Conservation (phyloP, 2,113 vertebrate genomes). For the Cromileptes altivelis region DNA sequence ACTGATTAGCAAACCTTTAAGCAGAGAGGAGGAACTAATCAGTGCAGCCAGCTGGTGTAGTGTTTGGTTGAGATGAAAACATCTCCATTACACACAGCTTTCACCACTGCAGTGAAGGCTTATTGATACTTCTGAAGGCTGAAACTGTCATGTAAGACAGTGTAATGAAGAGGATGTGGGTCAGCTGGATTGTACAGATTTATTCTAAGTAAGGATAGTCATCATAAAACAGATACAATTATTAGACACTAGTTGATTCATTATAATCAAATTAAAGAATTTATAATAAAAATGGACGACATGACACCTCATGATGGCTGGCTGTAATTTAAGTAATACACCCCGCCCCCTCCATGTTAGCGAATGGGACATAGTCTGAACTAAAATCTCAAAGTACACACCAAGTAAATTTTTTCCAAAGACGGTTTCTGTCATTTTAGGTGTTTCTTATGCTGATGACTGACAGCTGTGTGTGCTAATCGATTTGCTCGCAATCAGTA, state of each 20-base stretch:
- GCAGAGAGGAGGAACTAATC: constrained; percentile 24
- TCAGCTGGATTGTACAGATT: neutral
- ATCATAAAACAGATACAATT: neutral
- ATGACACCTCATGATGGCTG: no score
- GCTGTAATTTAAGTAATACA: no score
- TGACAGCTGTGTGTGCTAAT: no score
- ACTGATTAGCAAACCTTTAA: constrained; percentile 31
- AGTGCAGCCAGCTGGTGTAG: neutral
- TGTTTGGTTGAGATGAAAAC: neutral
- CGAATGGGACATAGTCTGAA: no score
- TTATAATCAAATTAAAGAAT: neutral
- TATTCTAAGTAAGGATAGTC: neutral
- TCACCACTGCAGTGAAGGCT: neutral
- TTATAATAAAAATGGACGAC: no score
- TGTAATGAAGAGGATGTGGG: no score
- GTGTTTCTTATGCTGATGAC: no score
- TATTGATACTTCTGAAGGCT: neutral
- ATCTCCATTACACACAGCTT: neutral
- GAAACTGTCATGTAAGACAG: neutral
- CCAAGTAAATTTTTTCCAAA: no score
- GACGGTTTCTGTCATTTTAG: no score
- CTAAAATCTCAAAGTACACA: no score
- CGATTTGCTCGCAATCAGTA: no score
- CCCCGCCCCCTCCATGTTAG: no score
- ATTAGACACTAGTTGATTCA: neutral